These are phyloP conservation scores for Caradrina clavipalpis DNA, from an alignment of 2,888 invertebrate species.

Conservation along the genomic window DNA sequence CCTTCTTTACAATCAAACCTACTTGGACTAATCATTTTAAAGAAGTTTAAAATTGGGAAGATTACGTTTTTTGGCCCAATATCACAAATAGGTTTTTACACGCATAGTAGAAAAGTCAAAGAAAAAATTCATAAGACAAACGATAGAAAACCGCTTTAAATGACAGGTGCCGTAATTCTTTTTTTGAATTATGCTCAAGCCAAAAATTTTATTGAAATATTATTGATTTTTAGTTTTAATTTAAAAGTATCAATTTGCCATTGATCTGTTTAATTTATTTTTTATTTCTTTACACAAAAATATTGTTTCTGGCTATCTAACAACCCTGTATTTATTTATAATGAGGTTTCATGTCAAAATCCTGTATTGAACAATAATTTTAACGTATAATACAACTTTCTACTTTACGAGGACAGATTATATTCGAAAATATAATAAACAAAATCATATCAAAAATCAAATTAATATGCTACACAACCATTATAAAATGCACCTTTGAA, in stretches of 20 bases:
- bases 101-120: neutral
- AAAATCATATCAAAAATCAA: neutral
- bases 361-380: conserved; percentile 45
- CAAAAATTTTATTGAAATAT: conserved; percentile 18
- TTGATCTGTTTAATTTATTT: conserved; percentile 3
- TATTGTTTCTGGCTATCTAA: conserved; percentile 76
- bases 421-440: neutral
- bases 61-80: conserved; percentile 1
- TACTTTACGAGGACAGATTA: neutral
- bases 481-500: too few relatives aligned
- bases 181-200: conserved; percentile 4
- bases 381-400: conserved; percentile 15
- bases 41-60: neutral
- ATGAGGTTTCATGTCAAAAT: conserved; percentile 71
- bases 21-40: neutral
- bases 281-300: conserved; percentile 58
- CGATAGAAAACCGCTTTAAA: conserved; percentile 13
- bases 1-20: neutral
- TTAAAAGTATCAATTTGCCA: conserved; percentile 8
- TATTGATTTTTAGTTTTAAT: conserved; percentile 12
- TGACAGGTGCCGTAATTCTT: conserved; percentile 8
- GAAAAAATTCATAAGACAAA: neutral
- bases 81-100: conserved; percentile 9
- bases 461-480: too few relatives aligned
- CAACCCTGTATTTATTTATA: conserved; percentile 82